These are phyloP conservation scores for Sinodicranocentrus sp. DNA, from an alignment of 2,888 invertebrate genomes.

Conservation along the genomic window DNA sequence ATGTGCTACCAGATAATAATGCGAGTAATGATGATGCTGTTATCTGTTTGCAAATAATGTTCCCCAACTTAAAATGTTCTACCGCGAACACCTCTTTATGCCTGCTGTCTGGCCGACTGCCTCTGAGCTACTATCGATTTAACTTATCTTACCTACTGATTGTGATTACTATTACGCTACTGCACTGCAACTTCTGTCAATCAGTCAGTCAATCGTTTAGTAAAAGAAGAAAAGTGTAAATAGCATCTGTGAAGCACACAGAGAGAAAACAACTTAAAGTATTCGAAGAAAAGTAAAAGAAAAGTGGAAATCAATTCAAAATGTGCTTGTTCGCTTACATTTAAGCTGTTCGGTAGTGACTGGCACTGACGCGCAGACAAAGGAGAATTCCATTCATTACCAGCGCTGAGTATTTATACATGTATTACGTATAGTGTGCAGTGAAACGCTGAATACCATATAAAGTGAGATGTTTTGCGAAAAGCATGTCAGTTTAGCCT, in stretches of 20 bases:
- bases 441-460: too few relatives aligned
- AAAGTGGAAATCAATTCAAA: slow-evolving; percentile 3
- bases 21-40: neutral
- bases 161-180: neutral
- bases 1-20: neutral
- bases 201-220: slow-evolving; percentile 26
- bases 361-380: slow-evolving; percentile 41
- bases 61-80: neutral
- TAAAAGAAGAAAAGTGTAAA: neutral
- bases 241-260: slow-evolving; percentile 31
- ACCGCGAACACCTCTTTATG: too few relatives aligned
- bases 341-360: slow-evolving; percentile 25
- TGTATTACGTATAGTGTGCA: neutral
- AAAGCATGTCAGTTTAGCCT: neutral
- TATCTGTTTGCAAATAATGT: neutral
- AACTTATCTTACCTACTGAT: too few relatives aligned
- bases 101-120: too few relatives aligned
- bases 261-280: neutral
- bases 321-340: slow-evolving; percentile 4
- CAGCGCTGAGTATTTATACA: neutral
- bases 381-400: slow-evolving; percentile 58
- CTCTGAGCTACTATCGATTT: too few relatives aligned
- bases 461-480: neutral
- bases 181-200: slow-evolving; percentile 33
- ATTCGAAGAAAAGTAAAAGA: slow-evolving; percentile 18